Percentiles rank a stretch among this genome's conserved stretches.
Conservation (phyloP, 2,888 invertebrate genomes). For the Leptura quadrifasciata region DNA sequence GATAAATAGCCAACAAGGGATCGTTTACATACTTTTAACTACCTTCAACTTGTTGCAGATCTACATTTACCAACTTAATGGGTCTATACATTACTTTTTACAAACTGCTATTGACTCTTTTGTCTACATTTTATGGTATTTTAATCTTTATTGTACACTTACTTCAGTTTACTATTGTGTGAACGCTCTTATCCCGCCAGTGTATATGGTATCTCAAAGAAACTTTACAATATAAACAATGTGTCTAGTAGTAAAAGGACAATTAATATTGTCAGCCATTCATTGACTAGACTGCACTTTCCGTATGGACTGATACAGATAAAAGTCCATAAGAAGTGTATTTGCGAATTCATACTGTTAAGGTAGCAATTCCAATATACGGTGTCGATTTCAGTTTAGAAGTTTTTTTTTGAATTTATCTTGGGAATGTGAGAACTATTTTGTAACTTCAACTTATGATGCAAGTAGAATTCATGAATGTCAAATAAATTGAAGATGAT, state of each 20-base stretch:
- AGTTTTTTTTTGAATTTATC: too few relatives aligned
- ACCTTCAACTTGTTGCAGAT: conserved; percentile 57
- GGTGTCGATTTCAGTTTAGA: not conserved
- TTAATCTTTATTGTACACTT: conserved; percentile 60
- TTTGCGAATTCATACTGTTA: not conserved
- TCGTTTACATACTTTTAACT: conserved; percentile 57
- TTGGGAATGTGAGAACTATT: too few relatives aligned
- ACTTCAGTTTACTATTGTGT: conserved; percentile 45
- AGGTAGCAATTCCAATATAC: not conserved
- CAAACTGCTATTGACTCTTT: conserved; percentile 61
- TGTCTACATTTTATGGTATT: conserved; percentile 58
- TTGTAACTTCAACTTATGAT: too few relatives aligned
- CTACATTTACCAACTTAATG: conserved; percentile 63
- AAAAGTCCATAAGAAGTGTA: not conserved
- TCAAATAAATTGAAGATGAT: too few relatives aligned
- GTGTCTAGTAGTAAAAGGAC: conserved; percentile 36
- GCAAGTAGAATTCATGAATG: too few relatives aligned
- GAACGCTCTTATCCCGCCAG: conserved; percentile 44
- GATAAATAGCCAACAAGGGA: conserved; percentile 60
- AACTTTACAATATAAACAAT: conserved; percentile 28
- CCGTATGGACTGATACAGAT: conserved; percentile 10
- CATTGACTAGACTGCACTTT: not conserved
- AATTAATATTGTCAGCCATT: conserved; percentile 35
- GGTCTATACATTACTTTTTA: conserved; percentile 62
- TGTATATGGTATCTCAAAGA: conserved; percentile 54